These are phyloP conservation scores for Terebella lapidaria DNA, from an alignment of 2,888 invertebrate genomes.

Conservation along the genomic window DNA sequence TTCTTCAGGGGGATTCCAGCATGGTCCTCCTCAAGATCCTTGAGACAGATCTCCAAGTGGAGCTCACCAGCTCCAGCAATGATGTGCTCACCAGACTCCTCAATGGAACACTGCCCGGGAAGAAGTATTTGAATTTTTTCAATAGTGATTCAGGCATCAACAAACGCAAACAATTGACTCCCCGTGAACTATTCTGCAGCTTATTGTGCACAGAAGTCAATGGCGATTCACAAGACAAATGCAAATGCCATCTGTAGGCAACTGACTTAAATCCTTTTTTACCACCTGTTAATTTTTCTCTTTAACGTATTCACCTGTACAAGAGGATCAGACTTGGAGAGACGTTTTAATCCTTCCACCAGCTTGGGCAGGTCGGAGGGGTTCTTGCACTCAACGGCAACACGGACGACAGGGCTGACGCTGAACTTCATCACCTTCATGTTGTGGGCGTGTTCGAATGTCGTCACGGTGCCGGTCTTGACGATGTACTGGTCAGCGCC, in stretches of 20 bases:
- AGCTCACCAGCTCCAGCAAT: conserved; percentile 99
- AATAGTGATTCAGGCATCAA: not conserved
- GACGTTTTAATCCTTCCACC: conserved; percentile 95
- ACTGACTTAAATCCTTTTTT: too few relatives aligned
- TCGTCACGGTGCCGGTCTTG: conserved; percentile 98
- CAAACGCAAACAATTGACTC: not conserved
- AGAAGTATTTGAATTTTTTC: not conserved
- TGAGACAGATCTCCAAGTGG: conserved; percentile 98
- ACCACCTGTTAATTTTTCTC: not conserved
- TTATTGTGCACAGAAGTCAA: not conserved
- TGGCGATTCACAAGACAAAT: too few relatives aligned
- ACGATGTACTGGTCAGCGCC: conserved; percentile 99
- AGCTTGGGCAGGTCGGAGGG: conserved; percentile 98
- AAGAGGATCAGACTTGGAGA: conserved; percentile 99
- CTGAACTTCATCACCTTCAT: conserved; percentile 99
- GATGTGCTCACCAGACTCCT: conserved; percentile 99
- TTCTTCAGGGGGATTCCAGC: conserved; percentile 97
- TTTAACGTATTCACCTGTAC: conserved; percentile 59
- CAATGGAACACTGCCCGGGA: conserved; percentile 82
- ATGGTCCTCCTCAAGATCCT: conserved; percentile 87
- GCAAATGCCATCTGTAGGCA: too few relatives aligned
- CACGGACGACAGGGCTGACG: conserved; percentile 97
- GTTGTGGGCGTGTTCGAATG: conserved; percentile 99
- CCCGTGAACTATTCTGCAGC: too few relatives aligned
- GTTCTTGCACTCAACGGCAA: conserved; percentile 99